Evolutionary conservation across 2,797 vertebrate genomes (phyloP), one percentile per base, ranked within the genome.

Genomic region (Threskiornis aethiopicus): DNA sequence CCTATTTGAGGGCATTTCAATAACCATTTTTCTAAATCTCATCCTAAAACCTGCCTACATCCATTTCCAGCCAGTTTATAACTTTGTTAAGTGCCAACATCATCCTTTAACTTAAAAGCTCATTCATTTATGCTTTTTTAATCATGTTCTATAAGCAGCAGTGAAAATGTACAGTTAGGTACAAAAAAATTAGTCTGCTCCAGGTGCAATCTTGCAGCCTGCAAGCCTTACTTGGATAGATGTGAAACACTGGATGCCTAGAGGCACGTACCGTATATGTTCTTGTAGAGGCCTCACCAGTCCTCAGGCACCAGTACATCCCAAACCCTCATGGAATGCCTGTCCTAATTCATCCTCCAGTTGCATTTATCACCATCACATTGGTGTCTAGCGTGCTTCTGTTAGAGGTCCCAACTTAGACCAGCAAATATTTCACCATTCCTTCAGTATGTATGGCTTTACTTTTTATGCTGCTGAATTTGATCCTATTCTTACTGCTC

Each of bases 221-320:
- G 16, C 7, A 39, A 52, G 18, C 9, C 26, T 64, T 41, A 7
- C 24, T 70, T 26, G 51, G 42, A 5, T 5, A 44, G 17, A 12
- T 2, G 3, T 12, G 29, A 46, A 78, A 49, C 13, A 10, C 8
- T 13, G 25, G 11, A 8, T 35, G 8, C 5, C 29, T 41, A 42
- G 6, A 61, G 28, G 3, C 51, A 73, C 3, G 0, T 10, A 16
- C 31, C 33, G 5, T 5, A 4, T 0, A 0, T 20, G 10, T 1
- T 35, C 19, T 29, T 28, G 10, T 6, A 44, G 26, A 57, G 39
- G 3, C 8, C 15, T 47, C 52, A 9, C 5, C 7, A 44, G 16
- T 24, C 55, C 54, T 18, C 52, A 59, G 31, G 41, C 46, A 49
- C 31, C 21, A 58, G 39, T 55, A 26, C 20, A 28, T 14, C 42